Conservation (phyloP, 2,888 invertebrate species). For the Subacronicta megacephala region DNA sequence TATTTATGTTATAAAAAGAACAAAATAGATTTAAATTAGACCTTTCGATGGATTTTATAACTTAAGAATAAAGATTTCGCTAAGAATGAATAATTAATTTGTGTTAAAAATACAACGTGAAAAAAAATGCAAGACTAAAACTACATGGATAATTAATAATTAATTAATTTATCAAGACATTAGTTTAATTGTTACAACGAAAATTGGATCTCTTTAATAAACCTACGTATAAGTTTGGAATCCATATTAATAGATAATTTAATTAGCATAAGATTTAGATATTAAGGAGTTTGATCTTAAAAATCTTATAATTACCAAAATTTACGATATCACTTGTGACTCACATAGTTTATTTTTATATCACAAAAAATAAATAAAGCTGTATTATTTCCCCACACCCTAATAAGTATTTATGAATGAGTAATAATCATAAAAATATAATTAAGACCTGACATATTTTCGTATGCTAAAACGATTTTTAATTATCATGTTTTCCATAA, state of each 20-base stretch:
- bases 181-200: neutral
- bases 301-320: slow-evolving; percentile 44
- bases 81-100: no score
- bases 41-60: no score
- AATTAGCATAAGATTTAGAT: slow-evolving; percentile 52
- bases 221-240: slow-evolving; percentile 28
- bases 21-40: no score
- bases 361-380: slow-evolving; percentile 16
- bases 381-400: slow-evolving; percentile 31
- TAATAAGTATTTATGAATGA: slow-evolving; percentile 12
- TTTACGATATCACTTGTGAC: slow-evolving; percentile 37
- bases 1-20: no score
- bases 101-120: no score
- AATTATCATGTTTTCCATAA: slow-evolving; percentile 50
- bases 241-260: slow-evolving; percentile 43
- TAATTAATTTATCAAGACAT: neutral
- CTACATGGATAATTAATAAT: no score
- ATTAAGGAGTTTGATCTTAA: slow-evolving; percentile 45
- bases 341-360: slow-evolving; percentile 39
- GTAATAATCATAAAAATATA: slow-evolving; percentile 52
- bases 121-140: no score
- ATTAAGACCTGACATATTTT: slow-evolving; percentile 48
- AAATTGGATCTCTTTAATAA: slow-evolving; percentile 6
- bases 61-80: no score
- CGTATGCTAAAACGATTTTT: slow-evolving; percentile 29